These are phyloP conservation scores for Intellagama lesueurii DNA, from an alignment of 2,797 vertebrate genomes.

Conservation along the genomic window DNA sequence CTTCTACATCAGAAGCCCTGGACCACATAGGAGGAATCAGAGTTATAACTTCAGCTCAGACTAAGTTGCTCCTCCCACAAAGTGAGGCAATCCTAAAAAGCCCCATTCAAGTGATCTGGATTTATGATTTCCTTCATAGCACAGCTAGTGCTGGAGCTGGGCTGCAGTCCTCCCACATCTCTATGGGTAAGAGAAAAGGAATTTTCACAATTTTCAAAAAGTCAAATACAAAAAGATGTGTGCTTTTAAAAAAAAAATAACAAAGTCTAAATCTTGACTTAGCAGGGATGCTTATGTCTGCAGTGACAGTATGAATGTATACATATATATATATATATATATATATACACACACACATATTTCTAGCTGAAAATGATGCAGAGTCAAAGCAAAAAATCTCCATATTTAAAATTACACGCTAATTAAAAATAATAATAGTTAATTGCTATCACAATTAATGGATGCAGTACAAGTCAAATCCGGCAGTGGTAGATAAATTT, in stretches of 20 bases:
- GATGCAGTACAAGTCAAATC: too few relatives aligned
- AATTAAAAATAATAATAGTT: too few relatives aligned
- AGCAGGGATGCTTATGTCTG: background rate
- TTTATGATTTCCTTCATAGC: background rate
- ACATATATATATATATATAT: background rate
- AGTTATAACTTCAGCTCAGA: background rate
- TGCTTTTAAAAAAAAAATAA: too few relatives aligned
- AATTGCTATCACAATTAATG: too few relatives aligned
- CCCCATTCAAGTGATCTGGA: background rate
- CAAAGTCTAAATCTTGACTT: background rate
- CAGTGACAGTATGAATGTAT: background rate
- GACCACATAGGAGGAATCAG: background rate
- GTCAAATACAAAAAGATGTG: background rate
- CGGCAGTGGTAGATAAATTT: too few relatives aligned
- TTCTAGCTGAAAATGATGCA: too few relatives aligned
- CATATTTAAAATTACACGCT: too few relatives aligned
- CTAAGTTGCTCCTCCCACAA: background rate
- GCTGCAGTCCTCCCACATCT: too few relatives aligned
- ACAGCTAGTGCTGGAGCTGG: background rate
- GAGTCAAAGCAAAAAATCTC: too few relatives aligned
- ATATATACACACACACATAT: background rate
- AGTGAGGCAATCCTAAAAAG: background rate
- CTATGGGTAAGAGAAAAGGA: too few relatives aligned
- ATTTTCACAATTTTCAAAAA: too few relatives aligned
- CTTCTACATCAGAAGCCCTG: background rate